phyloP scores from a whole-genome alignment of 2,113 vertebrate species.

The Syngnathus scovelli region DNA sequence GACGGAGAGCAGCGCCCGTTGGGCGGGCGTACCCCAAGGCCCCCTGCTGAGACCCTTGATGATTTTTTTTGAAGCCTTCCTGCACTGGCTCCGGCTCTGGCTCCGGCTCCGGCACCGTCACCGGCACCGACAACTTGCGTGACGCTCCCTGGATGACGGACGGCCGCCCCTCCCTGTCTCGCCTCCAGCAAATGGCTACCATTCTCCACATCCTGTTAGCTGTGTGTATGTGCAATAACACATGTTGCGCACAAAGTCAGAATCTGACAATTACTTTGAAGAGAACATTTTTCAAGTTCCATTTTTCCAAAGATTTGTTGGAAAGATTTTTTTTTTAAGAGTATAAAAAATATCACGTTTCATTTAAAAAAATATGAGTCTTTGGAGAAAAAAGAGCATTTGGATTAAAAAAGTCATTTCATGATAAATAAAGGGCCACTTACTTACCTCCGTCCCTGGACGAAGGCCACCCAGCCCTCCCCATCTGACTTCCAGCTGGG shows the following conservation, averaged over 20 bases:
- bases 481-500: conserved; percentile 55
- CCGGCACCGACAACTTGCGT: background rate
- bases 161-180: conserved; percentile 35
- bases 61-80: conserved; percentile 22
- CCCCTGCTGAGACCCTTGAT: conserved; percentile 66
- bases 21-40: conserved; percentile 56
- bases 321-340: no score
- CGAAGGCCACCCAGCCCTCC: conserved; percentile 27
- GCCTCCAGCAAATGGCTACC: conserved; percentile 57
- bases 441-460: conserved; percentile 10
- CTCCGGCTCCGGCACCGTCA: no score
- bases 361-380: no score
- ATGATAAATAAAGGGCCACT: no score
- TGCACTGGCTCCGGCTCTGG: background rate
- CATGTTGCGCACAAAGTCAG: conserved; percentile 37
- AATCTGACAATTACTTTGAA: background rate
- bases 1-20: conserved; percentile 32
- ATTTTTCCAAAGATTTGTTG: no score
- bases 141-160: conserved; percentile 5
- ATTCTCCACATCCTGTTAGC: conserved; percentile 64
- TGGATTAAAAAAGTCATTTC: no score
- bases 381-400: no score
- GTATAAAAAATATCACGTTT: no score
- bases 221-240: conserved; percentile 55
- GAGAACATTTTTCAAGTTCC: no score